A percentile compares a stretch with the other conserved stretches of the same genome.
These are phyloP conservation scores for Benitochromis conjunctus DNA, from an alignment of 2,113 vertebrate genomes.

Conservation along the genomic window DNA sequence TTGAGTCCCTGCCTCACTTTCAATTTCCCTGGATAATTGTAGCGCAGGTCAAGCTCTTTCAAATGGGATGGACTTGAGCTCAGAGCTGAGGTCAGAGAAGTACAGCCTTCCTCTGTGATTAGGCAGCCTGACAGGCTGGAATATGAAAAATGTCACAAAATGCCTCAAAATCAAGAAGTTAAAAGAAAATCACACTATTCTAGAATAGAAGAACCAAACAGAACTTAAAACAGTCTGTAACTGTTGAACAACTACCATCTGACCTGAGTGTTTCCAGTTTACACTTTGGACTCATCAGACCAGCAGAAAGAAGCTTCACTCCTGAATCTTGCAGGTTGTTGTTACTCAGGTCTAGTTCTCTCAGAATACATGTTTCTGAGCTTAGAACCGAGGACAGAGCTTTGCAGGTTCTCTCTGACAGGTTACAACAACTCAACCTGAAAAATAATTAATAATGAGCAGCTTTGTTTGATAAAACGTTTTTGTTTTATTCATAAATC, in stretches of 20 bases:
- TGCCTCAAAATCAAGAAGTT: neutral
- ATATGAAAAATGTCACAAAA: neutral
- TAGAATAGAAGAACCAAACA: neutral
- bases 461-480: neutral
- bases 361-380: neutral
- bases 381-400: neutral
- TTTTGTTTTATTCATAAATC: neutral
- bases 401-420: neutral
- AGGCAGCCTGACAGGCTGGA: neutral
- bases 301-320: neutral
- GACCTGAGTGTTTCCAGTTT: neutral
- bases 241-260: neutral
- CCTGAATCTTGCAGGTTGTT: neutral
- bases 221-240: neutral
- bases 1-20: neutral
- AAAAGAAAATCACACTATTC: neutral
- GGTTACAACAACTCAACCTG: neutral
- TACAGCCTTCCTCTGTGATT: neutral
- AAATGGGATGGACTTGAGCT: neutral
- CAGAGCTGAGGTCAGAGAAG: neutral
- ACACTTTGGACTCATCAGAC: neutral
- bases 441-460: neutral
- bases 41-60: neutral
- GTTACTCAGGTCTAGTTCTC: neutral
- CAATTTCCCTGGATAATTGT: neutral